Evolutionary conservation across 2,888 invertebrate genomes (phyloP).

Genomic region (Parnassius smintheus): DNA sequence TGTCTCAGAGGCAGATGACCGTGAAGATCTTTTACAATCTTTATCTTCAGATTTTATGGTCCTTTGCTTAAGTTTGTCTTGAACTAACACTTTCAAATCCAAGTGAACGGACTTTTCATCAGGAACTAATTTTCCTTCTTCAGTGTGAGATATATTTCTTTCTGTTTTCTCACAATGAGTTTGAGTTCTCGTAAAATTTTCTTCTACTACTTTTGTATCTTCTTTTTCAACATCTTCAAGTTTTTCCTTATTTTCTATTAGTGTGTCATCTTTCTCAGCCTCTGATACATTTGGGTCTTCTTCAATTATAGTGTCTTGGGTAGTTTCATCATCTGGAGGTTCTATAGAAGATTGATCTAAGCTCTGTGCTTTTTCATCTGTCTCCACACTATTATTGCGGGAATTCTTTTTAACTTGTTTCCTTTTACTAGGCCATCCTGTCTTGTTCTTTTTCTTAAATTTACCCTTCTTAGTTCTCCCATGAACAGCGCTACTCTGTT

Average conservation of each 20-base stretch:
- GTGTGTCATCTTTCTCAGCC: slow-evolving; percentile 43
- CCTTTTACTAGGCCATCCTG: slow-evolving; percentile 89
- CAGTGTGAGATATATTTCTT: slow-evolving; percentile 29
- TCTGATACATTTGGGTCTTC: slow-evolving; percentile 53
- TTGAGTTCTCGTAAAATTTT: slow-evolving; percentile 24
- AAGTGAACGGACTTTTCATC: slow-evolving; percentile 42
- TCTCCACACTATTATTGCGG: slow-evolving; percentile 52
- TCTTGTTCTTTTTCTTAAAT: slow-evolving; percentile 87
- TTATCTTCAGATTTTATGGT: slow-evolving; percentile 39
- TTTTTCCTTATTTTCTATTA: slow-evolving; percentile 36
- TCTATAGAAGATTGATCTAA: slow-evolving; percentile 60
- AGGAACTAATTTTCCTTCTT: slow-evolving; percentile 21
- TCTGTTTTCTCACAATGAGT: slow-evolving; percentile 35
- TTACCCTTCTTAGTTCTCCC: slow-evolving; percentile 66
- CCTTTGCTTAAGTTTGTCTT: slow-evolving; percentile 38
- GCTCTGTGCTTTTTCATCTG: slow-evolving; percentile 50
- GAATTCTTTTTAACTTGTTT: slow-evolving; percentile 60
- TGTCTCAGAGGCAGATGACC: slow-evolving; percentile 49
- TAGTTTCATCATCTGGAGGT: slow-evolving; percentile 56
- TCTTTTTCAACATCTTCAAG: slow-evolving; percentile 31
- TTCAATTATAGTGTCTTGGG: slow-evolving; percentile 57
- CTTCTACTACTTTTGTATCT: slow-evolving; percentile 26
- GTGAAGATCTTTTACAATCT: slow-evolving; percentile 41
- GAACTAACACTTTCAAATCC: slow-evolving; percentile 47
- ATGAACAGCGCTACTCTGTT: slow-evolving; percentile 44